These are phyloP conservation scores for Liodrosophila aerea DNA, from an alignment of 2,888 invertebrate species.

Conservation along the genomic window DNA sequence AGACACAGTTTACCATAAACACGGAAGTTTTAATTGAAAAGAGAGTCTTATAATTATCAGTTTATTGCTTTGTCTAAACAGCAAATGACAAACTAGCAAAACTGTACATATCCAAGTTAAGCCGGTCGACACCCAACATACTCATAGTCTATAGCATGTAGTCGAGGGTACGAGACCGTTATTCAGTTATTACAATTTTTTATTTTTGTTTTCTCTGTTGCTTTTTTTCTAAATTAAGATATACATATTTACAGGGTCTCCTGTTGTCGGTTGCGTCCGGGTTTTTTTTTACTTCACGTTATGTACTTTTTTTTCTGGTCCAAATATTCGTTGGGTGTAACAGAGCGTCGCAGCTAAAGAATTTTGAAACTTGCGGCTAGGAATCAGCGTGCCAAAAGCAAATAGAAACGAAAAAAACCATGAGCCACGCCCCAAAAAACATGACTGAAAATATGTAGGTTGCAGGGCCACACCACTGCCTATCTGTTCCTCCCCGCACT, in stretches of 20 bases:
- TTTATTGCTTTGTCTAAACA: too few species aligned
- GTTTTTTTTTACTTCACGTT: slow-evolving; percentile 6
- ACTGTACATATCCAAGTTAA: too few species aligned
- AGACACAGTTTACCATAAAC: too few species aligned
- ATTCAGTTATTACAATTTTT: too few species aligned
- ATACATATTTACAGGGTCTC: background rate
- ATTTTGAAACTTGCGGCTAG: slow-evolving; percentile 71
- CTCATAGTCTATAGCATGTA: too few species aligned
- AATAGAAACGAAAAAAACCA: slow-evolving; percentile 38
- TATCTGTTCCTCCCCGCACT: background rate
- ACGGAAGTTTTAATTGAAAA: too few species aligned
- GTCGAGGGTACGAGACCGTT: too few species aligned
- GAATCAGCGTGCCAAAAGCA: slow-evolving; percentile 70
- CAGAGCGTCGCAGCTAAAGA: slow-evolving; percentile 41
- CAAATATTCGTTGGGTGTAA: slow-evolving; percentile 30
- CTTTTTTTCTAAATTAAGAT: too few species aligned
- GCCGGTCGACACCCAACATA: too few species aligned
- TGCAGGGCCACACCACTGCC: slow-evolving; percentile 33
- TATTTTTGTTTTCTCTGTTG: too few species aligned
- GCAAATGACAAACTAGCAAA: too few species aligned
- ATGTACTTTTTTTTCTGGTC: slow-evolving; percentile 10
- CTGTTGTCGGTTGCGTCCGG: slow-evolving; percentile 28
- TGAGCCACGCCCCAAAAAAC: slow-evolving; percentile 47
- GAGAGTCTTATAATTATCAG: too few species aligned
- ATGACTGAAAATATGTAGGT: slow-evolving; percentile 67